Base-by-base conservation (phyloP, 2,888 invertebrate genomes). In the Mythimna ferrago region DNA sequence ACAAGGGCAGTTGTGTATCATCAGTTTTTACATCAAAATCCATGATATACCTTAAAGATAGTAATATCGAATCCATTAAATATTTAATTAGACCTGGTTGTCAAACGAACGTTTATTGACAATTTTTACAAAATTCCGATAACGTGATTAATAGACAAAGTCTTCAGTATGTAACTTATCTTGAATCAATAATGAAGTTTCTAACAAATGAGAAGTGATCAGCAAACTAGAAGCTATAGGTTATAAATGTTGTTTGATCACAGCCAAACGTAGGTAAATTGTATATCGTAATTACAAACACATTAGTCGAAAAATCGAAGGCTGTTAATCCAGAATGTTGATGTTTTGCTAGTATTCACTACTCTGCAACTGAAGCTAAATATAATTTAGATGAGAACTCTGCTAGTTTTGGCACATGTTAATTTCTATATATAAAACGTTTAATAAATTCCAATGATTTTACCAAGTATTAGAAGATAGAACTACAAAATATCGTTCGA, bases 1-100 rank as follows among this genome's bases (percentile, higher is more conserved):
- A 11, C 65, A 81, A 75, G 76, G 81, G 19, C 57, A 53, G 26
- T 53, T n/a, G 32, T 26, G 16, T 57, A 9, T 53, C 26, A 11
- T 57, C 44, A 44, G 32, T n/a, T 63, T 7, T 41, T n/a, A 60
- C 21, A 41, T 26, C n/a, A 60, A 35, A 53, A 32, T 58, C n/a
- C 9, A 66, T 44, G 16, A n/a, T 48, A 67, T 48, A 67, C 32
- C 4, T 35, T n/a, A 16, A 41, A 10, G 16, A 54, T 38, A 10
- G 54, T 21, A 21, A 1, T 16, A 32, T 32, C 32, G 32, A 32
- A 5, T 48, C 48, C 16, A 16, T 48, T n/a, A n/a, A 53, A 53
- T 53, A 26, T 26, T 26, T 26, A n/a, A 3, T n/a, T 44, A 10
- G 44, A 14, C 16, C 48, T 16, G 16, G 0, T 16, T 6, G 16